Evolutionary conservation across 2,113 vertebrate genomes (phyloP).

Genomic region (Aldabrachelys gigantea): DNA sequence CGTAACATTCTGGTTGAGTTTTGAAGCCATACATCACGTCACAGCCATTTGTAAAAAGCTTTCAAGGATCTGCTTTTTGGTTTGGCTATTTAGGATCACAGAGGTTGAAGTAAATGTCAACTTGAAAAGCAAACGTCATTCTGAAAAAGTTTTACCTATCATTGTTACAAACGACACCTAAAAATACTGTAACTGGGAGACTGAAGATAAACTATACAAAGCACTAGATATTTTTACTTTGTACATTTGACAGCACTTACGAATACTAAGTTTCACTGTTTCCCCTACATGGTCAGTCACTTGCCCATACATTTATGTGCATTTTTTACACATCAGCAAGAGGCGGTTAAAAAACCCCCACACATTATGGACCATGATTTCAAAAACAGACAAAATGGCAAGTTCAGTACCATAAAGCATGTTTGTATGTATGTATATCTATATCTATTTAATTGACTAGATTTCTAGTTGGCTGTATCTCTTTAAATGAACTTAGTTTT

Average conservation of each 20-base stretch:
- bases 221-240: background rate
- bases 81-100: background rate
- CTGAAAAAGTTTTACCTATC: background rate
- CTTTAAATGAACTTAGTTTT: no score
- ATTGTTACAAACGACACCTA: background rate
- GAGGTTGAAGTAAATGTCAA: background rate
- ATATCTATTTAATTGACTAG: no score
- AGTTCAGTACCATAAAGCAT: no score
- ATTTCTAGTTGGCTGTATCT: no score
- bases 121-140: background rate
- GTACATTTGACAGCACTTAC: no score
- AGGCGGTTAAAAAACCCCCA: rapidly evolving
- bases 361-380: no score
- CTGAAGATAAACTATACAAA: background rate
- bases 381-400: no score
- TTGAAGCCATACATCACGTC: background rate
- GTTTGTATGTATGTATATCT: no score
- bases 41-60: background rate
- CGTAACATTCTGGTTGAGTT: background rate
- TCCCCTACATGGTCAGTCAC: no score
- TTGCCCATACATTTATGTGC: no score
- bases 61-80: background rate
- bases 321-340: no score
- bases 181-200: background rate
- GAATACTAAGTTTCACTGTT: no score